Evolutionary conservation across 1,140 invertebrate genomes (phyloP), one percentile per base, ranked within the genome.

Genomic region (Drosophila fuyamai): DNA sequence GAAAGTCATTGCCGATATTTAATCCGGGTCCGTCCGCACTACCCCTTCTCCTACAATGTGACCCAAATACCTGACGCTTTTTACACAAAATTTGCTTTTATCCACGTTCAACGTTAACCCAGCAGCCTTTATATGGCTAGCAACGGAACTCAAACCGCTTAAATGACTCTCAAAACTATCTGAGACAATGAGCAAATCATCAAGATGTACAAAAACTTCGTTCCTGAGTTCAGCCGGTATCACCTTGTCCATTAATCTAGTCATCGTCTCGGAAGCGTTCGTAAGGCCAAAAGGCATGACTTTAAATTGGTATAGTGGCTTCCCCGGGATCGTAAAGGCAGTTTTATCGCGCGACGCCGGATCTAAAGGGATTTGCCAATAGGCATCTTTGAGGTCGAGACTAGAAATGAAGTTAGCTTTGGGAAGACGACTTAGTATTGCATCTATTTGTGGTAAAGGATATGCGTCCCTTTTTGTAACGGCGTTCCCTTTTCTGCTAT

Each of bases 41-140:
- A 50, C 59, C 4, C 60, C 60, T 35, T 53, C 48, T 4, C 60
- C 60, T 13, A 62, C 40, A 7, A 62, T 53, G 10, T 54, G 40
- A 13, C 36, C 36, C 13, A 38, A 38, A 41, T 60, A 60, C 16
- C 23, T 23, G 3, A 60, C 46, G 1, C 29, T 48, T 14, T n/a
- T 46, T 35, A 48, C 29, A 14, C 58, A 60, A 40, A 60, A 60
- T 10, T 50, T 41, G n/a, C 46, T 60, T 16, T 60, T 60, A 5
- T 60, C 58, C 5, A 61, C 36, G 29, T 61, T 61, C 5, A 59
- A 6, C 5, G 51, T 54, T 18, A 40, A 54, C 5, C 13, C 40
- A 41, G n/a, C 6, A 41, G 40, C n/a, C 40, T 14, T 14, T 14
- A 41, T 14, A n/a, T 41, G 40, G 40, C 40, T 41, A 5, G 5